A percentile compares a stretch with the other conserved stretches of the same genome.
phyloP scores from a whole-genome alignment of 2,797 vertebrate species.

The Squalus acanthias region DNA sequence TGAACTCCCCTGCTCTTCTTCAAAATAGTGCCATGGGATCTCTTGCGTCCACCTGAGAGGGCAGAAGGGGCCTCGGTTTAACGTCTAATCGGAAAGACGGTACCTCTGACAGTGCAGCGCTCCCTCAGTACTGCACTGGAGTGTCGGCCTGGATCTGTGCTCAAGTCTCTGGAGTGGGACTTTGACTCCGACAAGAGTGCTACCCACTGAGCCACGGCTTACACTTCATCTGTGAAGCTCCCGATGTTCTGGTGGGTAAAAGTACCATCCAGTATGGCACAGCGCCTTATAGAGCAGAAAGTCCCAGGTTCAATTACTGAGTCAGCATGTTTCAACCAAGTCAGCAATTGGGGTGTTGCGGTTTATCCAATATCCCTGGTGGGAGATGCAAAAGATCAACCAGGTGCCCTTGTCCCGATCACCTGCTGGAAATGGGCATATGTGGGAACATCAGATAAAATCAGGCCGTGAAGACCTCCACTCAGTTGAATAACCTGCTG shows the following conservation, averaged over 20 bases:
- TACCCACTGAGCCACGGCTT: neutral
- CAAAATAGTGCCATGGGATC: neutral
- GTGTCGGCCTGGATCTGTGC: neutral
- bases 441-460: too few species aligned
- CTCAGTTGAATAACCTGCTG: too few species aligned
- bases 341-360: neutral
- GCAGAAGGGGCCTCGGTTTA: neutral
- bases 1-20: neutral
- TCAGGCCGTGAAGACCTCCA: too few species aligned
- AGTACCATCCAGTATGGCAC: neutral
- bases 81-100: neutral
- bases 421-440: too few species aligned
- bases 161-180: too few species aligned
- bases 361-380: neutral
- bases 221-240: neutral
- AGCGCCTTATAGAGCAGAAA: neutral
- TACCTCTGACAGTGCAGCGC: neutral
- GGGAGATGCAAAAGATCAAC: neutral
- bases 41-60: neutral
- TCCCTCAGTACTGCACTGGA: neutral
- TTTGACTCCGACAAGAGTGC: too few species aligned
- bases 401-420: too few species aligned
- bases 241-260: neutral
- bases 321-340: neutral
- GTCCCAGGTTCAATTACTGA: neutral